Base-by-base conservation (phyloP, 2,797 vertebrate species). In the Gallinago stenura region DNA sequence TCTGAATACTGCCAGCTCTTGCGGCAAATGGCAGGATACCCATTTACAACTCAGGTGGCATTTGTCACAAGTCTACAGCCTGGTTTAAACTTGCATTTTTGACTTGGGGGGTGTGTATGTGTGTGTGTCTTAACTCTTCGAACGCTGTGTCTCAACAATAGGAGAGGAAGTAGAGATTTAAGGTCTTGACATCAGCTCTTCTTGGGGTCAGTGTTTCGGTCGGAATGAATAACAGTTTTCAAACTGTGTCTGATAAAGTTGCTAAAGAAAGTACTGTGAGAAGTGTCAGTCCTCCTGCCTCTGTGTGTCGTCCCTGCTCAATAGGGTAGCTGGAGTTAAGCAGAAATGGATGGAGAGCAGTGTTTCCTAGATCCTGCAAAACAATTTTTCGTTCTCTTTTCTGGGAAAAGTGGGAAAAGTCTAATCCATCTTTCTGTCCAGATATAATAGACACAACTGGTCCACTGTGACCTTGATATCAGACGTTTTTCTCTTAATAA, bases 401-500 rank as follows among this genome's bases (percentile, higher is more conserved):
- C 15, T 54, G 61, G 28, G 51, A 41, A 70, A 90, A 73, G 43
- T 26, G 37, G 19, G 72, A 60, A 93, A 83, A 83, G 60, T 85
- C 57, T 72, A 73, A 72, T 83, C 83, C 22, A 17, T 93, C 91
- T 93, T 96, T 87, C 78, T 95, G 50, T 87, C 64, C 65, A 35
- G 61, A 37, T 95, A 43, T 64, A 95, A 91, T 81, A 95, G 87
- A 90, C 48, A 75, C 53, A 94, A 93, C 46, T 93, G 56, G 83
- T 92, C 89, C 54, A 25, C 92, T 56, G 84, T 91, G 84, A 94
- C 94, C 92, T 93, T 89, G 85, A 30, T 78, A 90, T 58, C 79
- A 83, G 91, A 86, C 83, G 25, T 58, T 92, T 94, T 85, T 90
- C 91, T 81, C 94, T 95, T 81, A 94, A 90, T 96, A 95, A 94